Percentiles rank a stretch among this genome's conserved stretches.
Conservation (phyloP, 1,140 invertebrate species). For the Bombus ignitus region DNA sequence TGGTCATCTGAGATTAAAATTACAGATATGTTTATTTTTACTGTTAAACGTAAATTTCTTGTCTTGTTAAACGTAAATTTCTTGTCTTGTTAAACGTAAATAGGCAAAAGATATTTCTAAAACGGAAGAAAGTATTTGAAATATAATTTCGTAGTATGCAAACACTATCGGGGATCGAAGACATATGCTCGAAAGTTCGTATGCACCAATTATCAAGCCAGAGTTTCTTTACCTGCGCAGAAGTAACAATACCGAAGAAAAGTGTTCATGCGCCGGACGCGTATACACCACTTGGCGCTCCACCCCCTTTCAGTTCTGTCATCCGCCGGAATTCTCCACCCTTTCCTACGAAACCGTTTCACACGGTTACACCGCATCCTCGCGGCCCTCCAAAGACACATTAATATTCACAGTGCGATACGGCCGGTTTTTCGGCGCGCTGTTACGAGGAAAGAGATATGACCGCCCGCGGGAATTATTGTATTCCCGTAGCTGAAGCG, state of each 20-base stretch:
- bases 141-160: not conserved
- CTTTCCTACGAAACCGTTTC: conserved; percentile 19
- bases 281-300: conserved; percentile 51
- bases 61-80: too few relatives aligned
- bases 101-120: not conserved
- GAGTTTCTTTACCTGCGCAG: not conserved
- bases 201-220: not conserved
- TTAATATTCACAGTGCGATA: conserved; percentile 79
- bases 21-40: too few relatives aligned
- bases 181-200: not conserved
- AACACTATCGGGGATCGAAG: not conserved
- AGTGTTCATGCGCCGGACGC: conserved; percentile 70
- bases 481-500: conserved; percentile 62
- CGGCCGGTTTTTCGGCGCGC: conserved; percentile 78
- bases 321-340: conserved; percentile 29
- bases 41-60: too few relatives aligned
- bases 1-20: too few relatives aligned
- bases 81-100: too few relatives aligned
- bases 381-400: conserved; percentile 69
- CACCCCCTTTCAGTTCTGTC: conserved; percentile 14
- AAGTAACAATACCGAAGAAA: conserved; percentile 38
- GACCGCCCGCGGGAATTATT: conserved; percentile 75
- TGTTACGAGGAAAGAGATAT: conserved; percentile 79
- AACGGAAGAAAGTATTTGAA: not conserved
- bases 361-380: conserved; percentile 50